Evolutionary conservation across 2,888 invertebrate species (phyloP), one percentile per base, ranked within the genome.

Genomic region (Auanema freiburgensis): DNA sequence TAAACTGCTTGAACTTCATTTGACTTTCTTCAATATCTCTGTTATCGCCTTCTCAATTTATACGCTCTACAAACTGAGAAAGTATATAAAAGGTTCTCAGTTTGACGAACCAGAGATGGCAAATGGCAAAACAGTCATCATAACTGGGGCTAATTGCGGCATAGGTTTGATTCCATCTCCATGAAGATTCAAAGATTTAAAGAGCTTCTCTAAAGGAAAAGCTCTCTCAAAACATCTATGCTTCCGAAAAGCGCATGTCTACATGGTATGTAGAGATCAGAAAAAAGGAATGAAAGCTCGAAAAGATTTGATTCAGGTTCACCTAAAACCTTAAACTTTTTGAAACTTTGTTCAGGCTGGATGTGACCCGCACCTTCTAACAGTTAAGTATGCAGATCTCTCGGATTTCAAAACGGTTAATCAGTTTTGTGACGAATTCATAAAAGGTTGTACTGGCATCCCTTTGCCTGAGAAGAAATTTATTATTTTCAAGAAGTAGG

Each of bases 131-230:
- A 23, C 12, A 21, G 44, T 54, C 14, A 41, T 60, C 1, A 33
- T 60, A 5, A 60, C 60, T 14, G 60, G 60, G n/a, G 60, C 60
- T 11, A 60, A 54, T 25, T 43, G 33, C 1, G 60, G 60, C 18
- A 60, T 60, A 18, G 60, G 60, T 60, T 33, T 33, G 33, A 33
- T 33, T 33, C 33, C 8, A 33, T 33, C 8, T 33, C n/a, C n/a
- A 33, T 33, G 33, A 33, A n/a, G n/a, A n/a, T n/a, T n/a, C n/a
- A n/a, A n/a, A n/a, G n/a, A 5, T 33, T 33, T 33, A 33, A 5
- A 5, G 33, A 33, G 33, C 33, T 5, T 5, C n/a, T 33, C 8
- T 33, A 8, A 33, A 33, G 33, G 33, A 3, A 33, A 33, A 33
- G 33, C 60, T 18, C 23, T 60, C 14, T 11, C 25, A 1, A 53